Evolutionary conservation across 2,888 invertebrate genomes (phyloP).

Genomic region (Encarsia formosa): DNA sequence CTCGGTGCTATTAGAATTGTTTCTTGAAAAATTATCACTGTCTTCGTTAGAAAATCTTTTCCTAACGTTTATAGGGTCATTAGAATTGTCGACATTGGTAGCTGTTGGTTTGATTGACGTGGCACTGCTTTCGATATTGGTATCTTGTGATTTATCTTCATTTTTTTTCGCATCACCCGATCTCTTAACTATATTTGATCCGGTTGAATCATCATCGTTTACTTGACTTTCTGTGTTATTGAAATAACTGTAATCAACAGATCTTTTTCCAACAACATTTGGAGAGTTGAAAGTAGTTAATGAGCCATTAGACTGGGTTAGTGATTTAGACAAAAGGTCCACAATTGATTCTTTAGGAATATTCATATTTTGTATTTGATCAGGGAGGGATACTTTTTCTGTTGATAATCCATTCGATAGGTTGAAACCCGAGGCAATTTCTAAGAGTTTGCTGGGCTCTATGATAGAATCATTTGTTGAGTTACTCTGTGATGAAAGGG

Average conservation of each 20-base stretch:
- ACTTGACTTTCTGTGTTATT: too few relatives aligned
- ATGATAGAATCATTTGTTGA: constrained; percentile 13
- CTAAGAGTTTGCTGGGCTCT: constrained; percentile 23
- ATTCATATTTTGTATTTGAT: constrained; percentile 25
- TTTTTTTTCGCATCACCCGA: background rate
- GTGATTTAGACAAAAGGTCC: constrained; percentile 27
- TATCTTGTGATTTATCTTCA: too few relatives aligned
- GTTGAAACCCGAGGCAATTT: constrained; percentile 30
- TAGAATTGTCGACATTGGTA: too few relatives aligned
- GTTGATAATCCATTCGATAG: constrained; percentile 30
- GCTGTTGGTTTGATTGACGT: too few relatives aligned
- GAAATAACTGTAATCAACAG: constrained; percentile 2
- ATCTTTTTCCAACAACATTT: background rate
- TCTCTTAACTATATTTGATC: background rate
- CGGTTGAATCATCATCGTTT: background rate
- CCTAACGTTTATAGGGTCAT: too few relatives aligned
- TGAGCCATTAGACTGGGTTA: background rate
- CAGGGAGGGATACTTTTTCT: constrained; percentile 29
- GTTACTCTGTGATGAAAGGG: too few relatives aligned
- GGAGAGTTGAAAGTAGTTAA: background rate
- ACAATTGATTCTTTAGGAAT: constrained; percentile 28
- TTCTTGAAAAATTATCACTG: background rate
- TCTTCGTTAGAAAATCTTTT: too few relatives aligned
- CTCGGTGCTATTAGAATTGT: background rate
- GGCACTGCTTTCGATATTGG: too few relatives aligned